Evolutionary conservation across 2,113 vertebrate genomes (phyloP).

Genomic region (Castor canadensis): DNA sequence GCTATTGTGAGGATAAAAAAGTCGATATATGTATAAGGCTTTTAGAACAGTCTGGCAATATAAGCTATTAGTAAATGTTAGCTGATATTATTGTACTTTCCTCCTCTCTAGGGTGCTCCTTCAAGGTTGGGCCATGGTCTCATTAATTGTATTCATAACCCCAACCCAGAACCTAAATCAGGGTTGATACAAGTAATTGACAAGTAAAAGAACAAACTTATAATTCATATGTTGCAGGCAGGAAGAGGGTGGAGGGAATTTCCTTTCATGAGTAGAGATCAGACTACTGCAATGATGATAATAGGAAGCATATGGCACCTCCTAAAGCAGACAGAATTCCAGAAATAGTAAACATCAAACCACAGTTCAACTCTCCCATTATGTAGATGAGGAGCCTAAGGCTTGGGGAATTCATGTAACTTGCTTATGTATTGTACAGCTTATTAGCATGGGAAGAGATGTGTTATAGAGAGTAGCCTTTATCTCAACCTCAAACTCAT

Average conservation of each 20-base stretch:
- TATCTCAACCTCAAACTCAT: not conserved
- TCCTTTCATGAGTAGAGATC: not conserved
- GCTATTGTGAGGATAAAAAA: not conserved
- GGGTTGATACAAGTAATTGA: not conserved
- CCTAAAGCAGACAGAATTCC: not conserved
- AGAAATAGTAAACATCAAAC: not conserved
- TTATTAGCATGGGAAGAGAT: not conserved
- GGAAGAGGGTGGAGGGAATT: not conserved
- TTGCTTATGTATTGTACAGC: not conserved
- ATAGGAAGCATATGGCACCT: not conserved
- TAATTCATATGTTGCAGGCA: not conserved
- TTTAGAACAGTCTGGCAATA: not conserved
- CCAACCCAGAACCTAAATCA: not conserved
- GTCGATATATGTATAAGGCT: not conserved
- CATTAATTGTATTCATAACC: not conserved
- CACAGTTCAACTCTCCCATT: not conserved
- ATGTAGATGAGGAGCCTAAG: not conserved
- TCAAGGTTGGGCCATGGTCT: not conserved
- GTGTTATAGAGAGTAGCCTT: not conserved
- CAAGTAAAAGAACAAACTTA: not conserved
- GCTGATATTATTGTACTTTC: not conserved
- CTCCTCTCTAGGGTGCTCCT: not conserved
- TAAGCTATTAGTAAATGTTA: not conserved
- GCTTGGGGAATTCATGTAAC: rapidly evolving
- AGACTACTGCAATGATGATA: not conserved